Percentiles rank a stretch among this genome's conserved stretches.
Conservation (phyloP, 2,113 vertebrate species). For the Naja naja region DNA sequence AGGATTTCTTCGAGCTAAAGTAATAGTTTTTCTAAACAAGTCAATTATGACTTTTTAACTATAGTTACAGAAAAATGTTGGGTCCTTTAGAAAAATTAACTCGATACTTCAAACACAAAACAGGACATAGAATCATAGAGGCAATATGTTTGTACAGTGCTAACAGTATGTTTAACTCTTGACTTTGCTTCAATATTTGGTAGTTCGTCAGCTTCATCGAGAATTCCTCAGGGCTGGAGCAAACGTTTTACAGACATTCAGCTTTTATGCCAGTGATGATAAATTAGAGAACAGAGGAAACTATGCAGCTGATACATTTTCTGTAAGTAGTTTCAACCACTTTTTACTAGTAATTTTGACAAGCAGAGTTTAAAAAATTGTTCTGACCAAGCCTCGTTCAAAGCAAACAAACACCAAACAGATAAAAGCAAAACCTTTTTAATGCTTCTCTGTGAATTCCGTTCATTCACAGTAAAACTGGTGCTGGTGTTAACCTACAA, state of each 20-base stretch:
- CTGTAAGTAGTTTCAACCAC: conserved; percentile 72
- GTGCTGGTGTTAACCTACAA: no score
- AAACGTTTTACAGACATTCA: conserved; percentile 94
- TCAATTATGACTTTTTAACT: background rate
- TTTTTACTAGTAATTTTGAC: background rate
- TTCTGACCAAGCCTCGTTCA: no score
- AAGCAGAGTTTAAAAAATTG: background rate
- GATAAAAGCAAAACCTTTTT: no score
- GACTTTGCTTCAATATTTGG: conserved; percentile 29
- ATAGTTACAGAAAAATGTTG: background rate
- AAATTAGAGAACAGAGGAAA: conserved; percentile 97
- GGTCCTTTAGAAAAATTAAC: background rate
- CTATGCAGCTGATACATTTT: conserved; percentile 78
- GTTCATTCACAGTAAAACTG: no score
- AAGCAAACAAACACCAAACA: no score
- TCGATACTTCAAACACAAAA: background rate
- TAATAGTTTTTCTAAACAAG: background rate
- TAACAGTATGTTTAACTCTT: background rate
- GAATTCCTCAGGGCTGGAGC: conserved; percentile 93
- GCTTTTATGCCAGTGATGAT: conserved; percentile 97
- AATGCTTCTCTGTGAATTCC: no score
- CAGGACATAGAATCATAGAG: background rate
- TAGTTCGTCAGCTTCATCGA: conserved; percentile 94
- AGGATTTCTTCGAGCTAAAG: background rate
- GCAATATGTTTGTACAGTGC: background rate